These are phyloP conservation scores for Venustaconcha ellipsiformis DNA, from an alignment of 1,140 invertebrate genomes.

Conservation along the genomic window DNA sequence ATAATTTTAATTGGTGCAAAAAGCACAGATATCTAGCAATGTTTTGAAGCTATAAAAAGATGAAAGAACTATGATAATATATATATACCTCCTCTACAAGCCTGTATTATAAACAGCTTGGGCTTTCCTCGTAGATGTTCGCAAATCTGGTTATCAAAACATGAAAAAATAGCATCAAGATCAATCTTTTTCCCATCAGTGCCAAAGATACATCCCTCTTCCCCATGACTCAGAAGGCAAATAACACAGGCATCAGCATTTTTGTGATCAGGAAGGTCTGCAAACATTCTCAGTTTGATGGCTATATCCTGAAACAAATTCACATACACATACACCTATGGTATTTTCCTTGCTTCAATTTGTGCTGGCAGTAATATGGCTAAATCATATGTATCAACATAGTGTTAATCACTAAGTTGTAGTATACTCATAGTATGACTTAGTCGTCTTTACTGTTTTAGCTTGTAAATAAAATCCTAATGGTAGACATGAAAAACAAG, in stretches of 20 bases:
- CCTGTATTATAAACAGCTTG: conserved; percentile 66
- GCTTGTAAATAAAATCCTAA: too few relatives aligned
- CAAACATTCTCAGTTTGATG: conserved; percentile 53
- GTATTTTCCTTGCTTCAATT: too few relatives aligned
- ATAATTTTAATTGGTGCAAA: too few relatives aligned
- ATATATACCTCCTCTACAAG: conserved; percentile 63
- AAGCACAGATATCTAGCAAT: too few relatives aligned
- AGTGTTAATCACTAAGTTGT: too few relatives aligned
- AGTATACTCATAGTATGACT: too few relatives aligned
- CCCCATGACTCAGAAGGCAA: conserved; percentile 63
- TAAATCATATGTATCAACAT: too few relatives aligned
- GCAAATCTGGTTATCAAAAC: conserved; percentile 63
- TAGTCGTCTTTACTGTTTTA: too few relatives aligned
- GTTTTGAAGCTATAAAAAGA: too few relatives aligned
- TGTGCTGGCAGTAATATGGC: too few relatives aligned
- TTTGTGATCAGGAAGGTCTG: conserved; percentile 39
- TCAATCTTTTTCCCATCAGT: conserved; percentile 60
- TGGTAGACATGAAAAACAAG: too few relatives aligned
- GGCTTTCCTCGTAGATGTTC: conserved; percentile 57
- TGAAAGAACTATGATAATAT: background rate
- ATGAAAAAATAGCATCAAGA: conserved; percentile 52
- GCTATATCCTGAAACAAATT: conserved; percentile 53
- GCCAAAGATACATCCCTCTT: conserved; percentile 61
- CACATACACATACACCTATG: background rate
- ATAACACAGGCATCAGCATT: conserved; percentile 52